Conservation (phyloP, 2,888 invertebrate genomes). For the Neoscelio sp. region DNA sequence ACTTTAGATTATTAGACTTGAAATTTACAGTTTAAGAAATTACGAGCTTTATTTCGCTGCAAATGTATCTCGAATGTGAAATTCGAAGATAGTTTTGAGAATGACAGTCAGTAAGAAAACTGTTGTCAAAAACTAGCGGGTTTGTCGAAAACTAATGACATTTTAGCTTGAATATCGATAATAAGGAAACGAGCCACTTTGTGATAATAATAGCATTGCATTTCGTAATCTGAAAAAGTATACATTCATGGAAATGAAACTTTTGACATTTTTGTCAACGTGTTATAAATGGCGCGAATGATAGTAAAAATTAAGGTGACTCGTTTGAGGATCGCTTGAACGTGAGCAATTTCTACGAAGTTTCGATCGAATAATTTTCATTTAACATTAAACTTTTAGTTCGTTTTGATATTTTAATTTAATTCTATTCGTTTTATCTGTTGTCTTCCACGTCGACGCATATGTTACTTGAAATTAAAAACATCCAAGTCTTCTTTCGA, state of each 20-base stretch:
- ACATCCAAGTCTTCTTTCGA: too few species aligned
- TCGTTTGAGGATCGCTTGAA: conserved; percentile 3
- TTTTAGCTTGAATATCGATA: conserved; percentile 2
- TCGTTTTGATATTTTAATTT: too few species aligned
- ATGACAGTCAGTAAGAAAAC: too few species aligned
- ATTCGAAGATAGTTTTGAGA: too few species aligned
- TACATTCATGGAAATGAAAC: conserved; percentile 5
- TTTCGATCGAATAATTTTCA: background rate
- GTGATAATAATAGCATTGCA: conserved; percentile 30
- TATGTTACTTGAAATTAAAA: too few species aligned
- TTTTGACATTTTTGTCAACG: conserved; percentile 6
- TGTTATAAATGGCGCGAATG: conserved; percentile 11
- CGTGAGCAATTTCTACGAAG: background rate
- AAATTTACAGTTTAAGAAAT: too few species aligned
- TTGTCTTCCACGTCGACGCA: background rate
- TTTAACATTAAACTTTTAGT: background rate
- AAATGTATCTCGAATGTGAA: too few species aligned
- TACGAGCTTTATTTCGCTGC: too few species aligned
- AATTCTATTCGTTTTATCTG: background rate
- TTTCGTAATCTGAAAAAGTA: conserved; percentile 3
- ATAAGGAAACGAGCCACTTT: conserved; percentile 18
- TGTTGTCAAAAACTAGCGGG: too few species aligned
- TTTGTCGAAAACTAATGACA: too few species aligned
- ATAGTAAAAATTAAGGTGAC: background rate
- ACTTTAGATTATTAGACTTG: too few species aligned